These are phyloP conservation scores for Melanotaenia pygmaea DNA, from an alignment of 2,797 vertebrate species.

Conservation along the genomic window DNA sequence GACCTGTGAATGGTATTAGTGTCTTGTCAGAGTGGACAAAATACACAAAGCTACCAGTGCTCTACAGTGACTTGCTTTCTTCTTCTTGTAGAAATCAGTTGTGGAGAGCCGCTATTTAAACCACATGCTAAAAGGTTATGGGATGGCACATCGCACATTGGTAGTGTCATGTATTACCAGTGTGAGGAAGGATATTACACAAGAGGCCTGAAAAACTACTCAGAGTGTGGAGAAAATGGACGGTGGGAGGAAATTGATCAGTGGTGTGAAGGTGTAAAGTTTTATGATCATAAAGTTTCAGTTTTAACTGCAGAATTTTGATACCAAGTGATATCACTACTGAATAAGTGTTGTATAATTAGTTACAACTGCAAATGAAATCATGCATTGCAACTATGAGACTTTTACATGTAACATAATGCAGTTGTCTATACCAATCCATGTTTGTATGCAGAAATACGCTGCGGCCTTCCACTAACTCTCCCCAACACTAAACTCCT, in stretches of 20 bases:
- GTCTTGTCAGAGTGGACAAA: not conserved
- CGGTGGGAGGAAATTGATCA: conserved; percentile 74
- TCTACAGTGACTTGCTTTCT: conserved; percentile 35
- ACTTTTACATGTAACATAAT: no score
- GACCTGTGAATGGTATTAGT: not conserved
- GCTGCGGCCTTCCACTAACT: conserved; percentile 82
- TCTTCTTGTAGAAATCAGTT: conserved; percentile 83
- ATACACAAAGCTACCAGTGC: not conserved
- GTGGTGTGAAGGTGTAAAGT: conserved; percentile 79
- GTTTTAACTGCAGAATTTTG: no score
- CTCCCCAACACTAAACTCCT: conserved; percentile 77
- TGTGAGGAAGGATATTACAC: conserved; percentile 83
- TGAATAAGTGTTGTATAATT: not conserved
- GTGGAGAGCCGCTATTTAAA: conserved; percentile 78
- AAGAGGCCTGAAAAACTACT: conserved; percentile 52
- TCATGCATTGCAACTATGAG: not conserved
- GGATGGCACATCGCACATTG: conserved; percentile 74
- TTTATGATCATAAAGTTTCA: not conserved
- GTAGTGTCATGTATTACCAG: conserved; percentile 78
- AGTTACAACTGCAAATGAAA: not conserved
- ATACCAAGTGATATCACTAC: not conserved
- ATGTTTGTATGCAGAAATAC: conserved; percentile 81
- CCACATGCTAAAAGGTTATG: conserved; percentile 76
- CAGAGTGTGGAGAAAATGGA: conserved; percentile 70
- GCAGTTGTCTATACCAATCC: conserved; percentile 38